Evolutionary conservation across 2,888 invertebrate species (phyloP), one percentile per base, ranked within the genome.

Genomic region (Clivina fossor): DNA sequence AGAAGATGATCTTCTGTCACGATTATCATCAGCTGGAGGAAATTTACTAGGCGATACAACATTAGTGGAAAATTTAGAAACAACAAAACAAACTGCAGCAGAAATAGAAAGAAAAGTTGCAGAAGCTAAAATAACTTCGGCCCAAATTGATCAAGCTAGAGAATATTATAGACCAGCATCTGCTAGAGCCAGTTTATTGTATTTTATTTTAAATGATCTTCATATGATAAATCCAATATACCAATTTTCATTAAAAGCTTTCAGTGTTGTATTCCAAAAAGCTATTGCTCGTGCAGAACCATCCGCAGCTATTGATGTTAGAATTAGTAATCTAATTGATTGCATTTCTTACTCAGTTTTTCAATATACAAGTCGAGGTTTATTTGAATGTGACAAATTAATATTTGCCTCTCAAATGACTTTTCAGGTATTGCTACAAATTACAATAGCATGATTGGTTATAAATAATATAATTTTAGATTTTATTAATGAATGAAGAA

Each of bases 201-300:
- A 97, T 74, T 97, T 97, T 68, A 95, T 97, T 63, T 76, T 97
- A 32, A 96, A 96, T 69, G 96, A 97, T 64, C 78, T 97, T 57
- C 92, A 94, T 74, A 94, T 93, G 24, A 95, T 97, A 59, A 95
- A 96, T 76, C 94, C 94, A 1, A 95, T 97, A 66, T 97, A 97
- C 73, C 95, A 96, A 72, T 97, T 97, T 75, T 96, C 96, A 9
- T 77, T 97, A 58, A 96, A 97, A 16, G 94, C 96, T 1, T 96
- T 96, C 74, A 93, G 92, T 73, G 93, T 94, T n/a, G 96, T 96
- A 22, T 96, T 96, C 71, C 93, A 94, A 79, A 95, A 94, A 69
- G 96, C 96, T 13, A 95, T 97, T 67, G 88, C 89, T 37, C 85
- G 83, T 69, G 93, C 96, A 0, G 88, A 90, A 61, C 85, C 88